Evolutionary conservation across 2,888 invertebrate species (phyloP).

Genomic region (Sympetrum striolatum): DNA sequence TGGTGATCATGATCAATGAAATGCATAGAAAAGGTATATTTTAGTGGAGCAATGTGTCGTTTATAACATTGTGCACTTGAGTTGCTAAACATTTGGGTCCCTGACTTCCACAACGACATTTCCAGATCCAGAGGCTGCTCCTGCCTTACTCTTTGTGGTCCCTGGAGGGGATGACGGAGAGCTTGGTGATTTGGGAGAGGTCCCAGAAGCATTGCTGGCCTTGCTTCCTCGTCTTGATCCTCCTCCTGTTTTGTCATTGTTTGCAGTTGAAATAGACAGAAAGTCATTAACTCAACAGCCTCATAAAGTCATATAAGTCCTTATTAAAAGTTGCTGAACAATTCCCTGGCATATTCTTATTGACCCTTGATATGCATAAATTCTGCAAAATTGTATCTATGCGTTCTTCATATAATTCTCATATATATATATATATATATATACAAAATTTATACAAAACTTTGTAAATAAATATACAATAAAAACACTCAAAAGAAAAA

Average conservation of each 20-base stretch:
- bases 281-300: no score
- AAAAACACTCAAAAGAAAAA: no score
- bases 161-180: slow-evolving; percentile 59
- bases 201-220: slow-evolving; percentile 76
- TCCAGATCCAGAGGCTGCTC: slow-evolving; percentile 63
- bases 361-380: not conserved
- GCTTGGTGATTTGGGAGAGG: slow-evolving; percentile 73
- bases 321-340: no score
- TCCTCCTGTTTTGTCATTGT: slow-evolving; percentile 58
- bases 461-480: no score
- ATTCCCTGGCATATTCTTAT: not conserved
- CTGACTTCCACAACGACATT: slow-evolving; percentile 80
- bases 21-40: slow-evolving; percentile 31
- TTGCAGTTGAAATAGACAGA: slow-evolving; percentile 48
- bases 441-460: no score
- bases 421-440: no score
- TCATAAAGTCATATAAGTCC: not conserved
- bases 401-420: no score
- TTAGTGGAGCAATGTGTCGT: not conserved
- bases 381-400: no score
- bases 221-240: slow-evolving; percentile 77
- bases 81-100: slow-evolving; percentile 67
- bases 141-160: slow-evolving; percentile 54
- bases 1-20: slow-evolving; percentile 16
- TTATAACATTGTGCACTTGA: slow-evolving; percentile 41